A percentile compares a stretch with the other conserved stretches of the same genome.
Conservation (phyloP, 2,113 vertebrate genomes). For the Isichthys henryi region DNA sequence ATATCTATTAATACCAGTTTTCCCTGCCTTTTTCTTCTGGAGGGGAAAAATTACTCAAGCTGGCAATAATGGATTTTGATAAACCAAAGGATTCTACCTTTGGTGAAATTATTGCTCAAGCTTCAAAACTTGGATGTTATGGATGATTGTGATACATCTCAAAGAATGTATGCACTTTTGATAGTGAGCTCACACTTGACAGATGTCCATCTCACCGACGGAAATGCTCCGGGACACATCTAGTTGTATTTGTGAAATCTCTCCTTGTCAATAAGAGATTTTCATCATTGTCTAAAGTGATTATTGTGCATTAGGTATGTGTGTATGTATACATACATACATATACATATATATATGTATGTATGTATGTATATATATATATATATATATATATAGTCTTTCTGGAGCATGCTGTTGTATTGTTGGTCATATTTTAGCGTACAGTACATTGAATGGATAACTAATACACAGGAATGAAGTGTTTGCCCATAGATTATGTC, state of each 20-base stretch:
- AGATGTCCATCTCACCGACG: conserved; percentile 41
- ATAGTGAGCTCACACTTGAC: conserved; percentile 23
- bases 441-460: conserved; percentile 61
- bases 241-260: neutral
- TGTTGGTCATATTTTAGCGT: conserved; percentile 58
- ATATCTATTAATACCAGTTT: conserved; percentile 9
- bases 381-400: conserved; percentile 33
- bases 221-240: conserved; percentile 40
- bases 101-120: conserved; percentile 56
- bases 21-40: conserved; percentile 21
- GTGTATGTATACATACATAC: neutral
- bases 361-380: no score
- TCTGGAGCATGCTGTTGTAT: conserved; percentile 55
- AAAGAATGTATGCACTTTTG: conserved; percentile 24
- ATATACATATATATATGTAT: no score
- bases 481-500: conserved; percentile 41
- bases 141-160: neutral
- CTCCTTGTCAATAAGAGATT: neutral
- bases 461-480: conserved; percentile 53
- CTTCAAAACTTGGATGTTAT: conserved; percentile 29
- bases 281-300: conserved; percentile 26
- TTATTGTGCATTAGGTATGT: conserved; percentile 20
- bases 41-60: conserved; percentile 19
- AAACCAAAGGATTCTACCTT: conserved; percentile 61
- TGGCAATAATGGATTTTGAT: conserved; percentile 57